These are phyloP conservation scores for Drosophila dunni DNA, from an alignment of 1,140 invertebrate genomes.

Conservation along the genomic window DNA sequence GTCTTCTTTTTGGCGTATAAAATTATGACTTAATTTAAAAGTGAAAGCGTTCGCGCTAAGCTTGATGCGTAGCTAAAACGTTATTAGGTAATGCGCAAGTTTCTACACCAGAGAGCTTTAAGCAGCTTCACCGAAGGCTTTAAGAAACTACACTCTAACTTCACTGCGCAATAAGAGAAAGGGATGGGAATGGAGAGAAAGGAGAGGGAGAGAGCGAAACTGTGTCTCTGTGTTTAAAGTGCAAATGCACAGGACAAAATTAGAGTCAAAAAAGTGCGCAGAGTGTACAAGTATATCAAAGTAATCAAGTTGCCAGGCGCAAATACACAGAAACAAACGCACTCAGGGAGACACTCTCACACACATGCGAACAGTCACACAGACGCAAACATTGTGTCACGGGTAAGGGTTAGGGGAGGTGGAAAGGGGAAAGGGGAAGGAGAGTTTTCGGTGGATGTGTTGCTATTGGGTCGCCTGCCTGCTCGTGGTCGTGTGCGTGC, in stretches of 20 bases:
- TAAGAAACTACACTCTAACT: constrained; percentile 17
- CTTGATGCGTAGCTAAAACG: constrained; percentile 31
- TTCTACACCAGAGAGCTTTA: neutral
- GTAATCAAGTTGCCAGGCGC: constrained; percentile 51
- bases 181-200: neutral
- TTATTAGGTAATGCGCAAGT: constrained; percentile 53
- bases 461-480: constrained; percentile 18
- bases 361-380: constrained; percentile 1
- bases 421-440: too few relatives aligned
- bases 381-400: too few relatives aligned
- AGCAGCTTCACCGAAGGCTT: neutral
- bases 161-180: constrained; percentile 27
- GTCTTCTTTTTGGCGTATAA: constrained; percentile 50
- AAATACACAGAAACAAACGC: constrained; percentile 24
- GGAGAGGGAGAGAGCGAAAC: neutral
- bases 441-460: constrained; percentile 7
- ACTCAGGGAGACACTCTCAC: constrained; percentile 15
- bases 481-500: constrained; percentile 67
- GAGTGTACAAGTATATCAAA: constrained; percentile 24
- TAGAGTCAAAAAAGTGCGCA: constrained; percentile 16
- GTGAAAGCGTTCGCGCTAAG: constrained; percentile 64
- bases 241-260: constrained; percentile 35
- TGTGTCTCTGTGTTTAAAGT: neutral
- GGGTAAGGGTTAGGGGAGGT: neutral
- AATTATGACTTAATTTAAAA: constrained; percentile 82